A percentile compares a stretch with the other conserved stretches of the same genome.
These are phyloP conservation scores for Gambusia yucatana DNA, from an alignment of 2,797 vertebrate species.

Conservation along the genomic window DNA sequence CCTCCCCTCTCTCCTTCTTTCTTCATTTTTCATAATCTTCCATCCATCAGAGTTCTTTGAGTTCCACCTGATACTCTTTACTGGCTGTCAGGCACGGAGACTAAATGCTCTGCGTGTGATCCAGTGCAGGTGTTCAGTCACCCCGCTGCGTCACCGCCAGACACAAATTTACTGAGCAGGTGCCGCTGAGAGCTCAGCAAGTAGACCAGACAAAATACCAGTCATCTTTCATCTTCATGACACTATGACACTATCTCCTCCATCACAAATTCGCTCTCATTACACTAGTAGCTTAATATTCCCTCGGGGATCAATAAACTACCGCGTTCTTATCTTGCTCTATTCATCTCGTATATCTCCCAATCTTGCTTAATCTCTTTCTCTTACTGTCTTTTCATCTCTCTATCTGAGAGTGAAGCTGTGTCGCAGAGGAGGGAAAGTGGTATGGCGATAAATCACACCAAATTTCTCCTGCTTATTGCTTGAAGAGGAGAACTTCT, in stretches of 20 bases:
- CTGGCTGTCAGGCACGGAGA: constrained; percentile 36
- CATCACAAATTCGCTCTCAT: constrained; percentile 67
- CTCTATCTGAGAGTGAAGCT: constrained; percentile 44
- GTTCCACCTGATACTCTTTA: constrained; percentile 51
- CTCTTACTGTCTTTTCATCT: constrained; percentile 73
- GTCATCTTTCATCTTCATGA: constrained; percentile 57
- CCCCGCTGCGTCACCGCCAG: constrained; percentile 31
- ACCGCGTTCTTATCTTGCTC: constrained; percentile 53
- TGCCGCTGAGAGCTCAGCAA: constrained; percentile 33
- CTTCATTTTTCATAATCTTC: constrained; percentile 54
- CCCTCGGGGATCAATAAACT: constrained; percentile 73
- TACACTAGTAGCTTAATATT: constrained; percentile 73
- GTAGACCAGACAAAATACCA: constrained; percentile 39
- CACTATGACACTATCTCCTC: constrained; percentile 63
- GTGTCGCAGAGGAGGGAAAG: constrained; percentile 60
- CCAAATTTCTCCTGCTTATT: constrained; percentile 43
- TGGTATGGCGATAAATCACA: constrained; percentile 61
- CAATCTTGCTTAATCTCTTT: constrained; percentile 67
- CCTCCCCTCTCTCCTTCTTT: constrained; percentile 8
- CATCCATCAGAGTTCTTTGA: constrained; percentile 43
- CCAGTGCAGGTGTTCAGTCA: constrained; percentile 43
- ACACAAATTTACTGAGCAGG: constrained; percentile 46
- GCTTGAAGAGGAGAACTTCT: constrained; percentile 38
- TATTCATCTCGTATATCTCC: constrained; percentile 58
- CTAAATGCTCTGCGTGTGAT: constrained; percentile 47